Base-by-base conservation (phyloP, 2,113 vertebrate genomes). In the Callaeas wilsoni region DNA sequence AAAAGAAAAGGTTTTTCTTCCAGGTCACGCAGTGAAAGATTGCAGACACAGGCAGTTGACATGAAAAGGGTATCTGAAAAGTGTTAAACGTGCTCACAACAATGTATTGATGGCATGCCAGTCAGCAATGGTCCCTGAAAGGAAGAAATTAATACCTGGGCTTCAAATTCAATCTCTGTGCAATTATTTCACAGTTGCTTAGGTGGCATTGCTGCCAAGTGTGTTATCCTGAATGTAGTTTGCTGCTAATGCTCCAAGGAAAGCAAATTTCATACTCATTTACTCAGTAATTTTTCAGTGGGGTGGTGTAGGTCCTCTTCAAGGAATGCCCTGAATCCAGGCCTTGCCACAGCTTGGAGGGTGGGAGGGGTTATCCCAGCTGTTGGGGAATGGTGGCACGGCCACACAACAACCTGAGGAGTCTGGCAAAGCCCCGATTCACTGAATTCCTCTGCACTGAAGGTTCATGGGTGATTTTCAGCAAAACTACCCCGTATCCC, bases 291-390 rank as follows among this genome's bases (percentile, higher is more conserved):
- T 12, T 71, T 52, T 52, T 56, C 41, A 30, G 17, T 32, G 16
- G 16, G 8, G 19, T 80, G n/a, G 14, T 4, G 1, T 4, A 80
- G 30, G 8, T 84, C 7, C 4, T 41, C 5, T 52, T 60, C 53
- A 56, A 73, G 47, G 8, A 80, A 27, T 1, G 1, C 4, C 12
- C 30, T 59, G 32, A 68, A 68, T n/a, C 56, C 39, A 64, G 39
- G 4, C 30, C 12, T 50, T 63, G 8, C 15, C 0, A 0, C 39
- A 5, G 19, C 32, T 46, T 11, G 16, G 13, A 59, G 22, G 15
- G 22, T 3, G 0, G 23, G 12, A 84, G 5, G 3, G 16, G 3
- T 6, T 39, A 30, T 37, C 12, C 10, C 30, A 29, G 22, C 9
- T 17, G 2, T 0, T 30, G 14, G 27, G 21, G 16, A 65, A 32